Conservation (phyloP, 1,140 invertebrate genomes). For the Bombus sibiricus region DNA sequence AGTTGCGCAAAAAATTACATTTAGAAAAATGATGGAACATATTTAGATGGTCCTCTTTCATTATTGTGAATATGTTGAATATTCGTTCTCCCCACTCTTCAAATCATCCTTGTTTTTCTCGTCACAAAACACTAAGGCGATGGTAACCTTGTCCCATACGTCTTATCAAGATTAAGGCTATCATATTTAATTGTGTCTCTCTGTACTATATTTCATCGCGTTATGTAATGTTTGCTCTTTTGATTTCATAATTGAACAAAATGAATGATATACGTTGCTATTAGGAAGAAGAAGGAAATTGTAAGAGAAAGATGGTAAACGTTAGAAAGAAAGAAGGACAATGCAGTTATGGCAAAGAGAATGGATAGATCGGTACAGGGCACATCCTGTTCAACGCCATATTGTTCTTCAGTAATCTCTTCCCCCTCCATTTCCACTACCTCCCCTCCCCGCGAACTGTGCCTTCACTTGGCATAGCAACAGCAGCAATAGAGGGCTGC, state of each 20-base stretch:
- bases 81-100: neutral
- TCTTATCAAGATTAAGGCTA: conserved; percentile 3
- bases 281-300: conserved; percentile 24
- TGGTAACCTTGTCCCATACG: neutral
- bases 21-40: conserved; percentile 48
- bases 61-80: neutral
- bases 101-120: neutral
- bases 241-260: conserved; percentile 43
- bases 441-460: conserved; percentile 36
- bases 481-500: conserved; percentile 74
- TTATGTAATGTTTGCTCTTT: conserved; percentile 43
- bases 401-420: conserved; percentile 68
- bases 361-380: conserved; percentile 61
- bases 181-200: neutral
- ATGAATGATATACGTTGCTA: conserved; percentile 18
- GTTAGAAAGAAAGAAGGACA: conserved; percentile 15
- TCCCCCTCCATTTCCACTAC: conserved; percentile 29
- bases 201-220: neutral
- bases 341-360: conserved; percentile 48
- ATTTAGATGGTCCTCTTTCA: conserved; percentile 21
- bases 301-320: neutral
- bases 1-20: conserved; percentile 60
- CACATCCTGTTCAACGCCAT: conserved; percentile 71
- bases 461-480: conserved; percentile 73
- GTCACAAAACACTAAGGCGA: neutral